Percentiles rank a stretch among this genome's conserved stretches.
Evolutionary conservation across 2,797 vertebrate genomes (phyloP).

Genomic region (Chanos chanos): DNA sequence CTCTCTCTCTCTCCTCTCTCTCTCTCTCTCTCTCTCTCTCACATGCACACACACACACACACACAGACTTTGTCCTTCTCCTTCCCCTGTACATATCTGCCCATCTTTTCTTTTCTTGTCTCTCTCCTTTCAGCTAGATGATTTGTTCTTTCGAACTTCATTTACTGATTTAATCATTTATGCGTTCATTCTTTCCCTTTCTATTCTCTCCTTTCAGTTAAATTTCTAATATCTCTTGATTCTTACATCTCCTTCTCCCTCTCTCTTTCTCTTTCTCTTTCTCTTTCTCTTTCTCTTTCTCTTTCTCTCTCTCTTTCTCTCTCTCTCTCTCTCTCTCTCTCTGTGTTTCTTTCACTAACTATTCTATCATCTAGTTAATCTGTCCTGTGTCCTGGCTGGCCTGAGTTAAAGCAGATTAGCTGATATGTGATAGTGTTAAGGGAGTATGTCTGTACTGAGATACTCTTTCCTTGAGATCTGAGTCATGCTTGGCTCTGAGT

Average conservation of each 20-base stretch:
- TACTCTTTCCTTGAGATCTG: background rate
- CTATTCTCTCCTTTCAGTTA: too few species aligned
- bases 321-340: conserved; percentile 41
- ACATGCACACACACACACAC: too few species aligned
- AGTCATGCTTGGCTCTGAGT: too few species aligned
- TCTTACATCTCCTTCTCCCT: conserved; percentile 11
- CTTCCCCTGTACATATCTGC: conserved; percentile 48
- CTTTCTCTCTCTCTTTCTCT: conserved; percentile 18
- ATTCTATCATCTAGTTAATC: conserved; percentile 57
- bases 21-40: conserved; percentile 52
- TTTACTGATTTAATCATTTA: too few species aligned
- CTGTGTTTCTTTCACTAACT: conserved; percentile 1
- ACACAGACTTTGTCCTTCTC: too few species aligned
- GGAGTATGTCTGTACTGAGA: conserved; percentile 28
- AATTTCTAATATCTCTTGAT: too few species aligned
- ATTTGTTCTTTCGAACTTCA: too few species aligned
- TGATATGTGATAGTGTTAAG: conserved; percentile 55
- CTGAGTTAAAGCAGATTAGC: conserved; percentile 52
- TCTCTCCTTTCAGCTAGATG: too few species aligned
- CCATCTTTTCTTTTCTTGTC: background rate
- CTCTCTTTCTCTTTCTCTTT: conserved; percentile 24
- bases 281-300: conserved; percentile 9
- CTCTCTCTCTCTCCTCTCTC: conserved; percentile 44
- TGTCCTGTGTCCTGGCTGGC: conserved; percentile 54
- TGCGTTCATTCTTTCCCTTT: too few species aligned